A percentile compares a stretch with the other conserved stretches of the same genome.
Evolutionary conservation across 2,797 vertebrate species (phyloP).

Genomic region (Clarias laeviceps): DNA sequence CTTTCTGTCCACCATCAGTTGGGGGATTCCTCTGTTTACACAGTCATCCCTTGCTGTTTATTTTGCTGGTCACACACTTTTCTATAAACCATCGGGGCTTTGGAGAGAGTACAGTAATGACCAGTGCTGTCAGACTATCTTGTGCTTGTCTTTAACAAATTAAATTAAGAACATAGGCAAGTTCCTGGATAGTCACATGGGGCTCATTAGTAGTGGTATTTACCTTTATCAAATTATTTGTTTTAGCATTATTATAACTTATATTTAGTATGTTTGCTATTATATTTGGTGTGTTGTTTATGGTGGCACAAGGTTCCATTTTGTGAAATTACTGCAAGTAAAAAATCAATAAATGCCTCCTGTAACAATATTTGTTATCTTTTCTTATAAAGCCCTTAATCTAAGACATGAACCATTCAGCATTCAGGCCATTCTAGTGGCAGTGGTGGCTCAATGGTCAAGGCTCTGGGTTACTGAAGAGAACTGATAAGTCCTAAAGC

Average conservation of each 20-base stretch:
- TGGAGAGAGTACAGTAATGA: slow-evolving; percentile 57
- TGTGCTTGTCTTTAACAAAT: slow-evolving; percentile 2
- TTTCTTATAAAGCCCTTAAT: not conserved
- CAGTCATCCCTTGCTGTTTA: slow-evolving; percentile 65
- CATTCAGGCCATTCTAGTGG: not conserved
- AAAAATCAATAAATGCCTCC: not conserved
- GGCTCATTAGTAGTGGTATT: not conserved
- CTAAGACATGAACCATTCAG: not conserved
- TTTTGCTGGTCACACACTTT: slow-evolving; percentile 67
- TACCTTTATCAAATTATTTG: not conserved
- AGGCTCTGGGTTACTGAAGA: not conserved
- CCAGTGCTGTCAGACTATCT: slow-evolving; percentile 49
- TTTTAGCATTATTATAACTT: not conserved
- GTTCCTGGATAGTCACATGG: not conserved
- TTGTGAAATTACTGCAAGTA: not conserved
- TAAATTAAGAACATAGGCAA: not conserved
- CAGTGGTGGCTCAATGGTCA: not conserved
- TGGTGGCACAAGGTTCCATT: not conserved
- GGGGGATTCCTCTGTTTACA: slow-evolving; percentile 60
- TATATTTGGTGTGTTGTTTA: not conserved
- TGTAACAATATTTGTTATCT: not conserved
- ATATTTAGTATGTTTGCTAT: too few species aligned
- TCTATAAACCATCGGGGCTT: slow-evolving; percentile 58
- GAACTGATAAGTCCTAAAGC: not conserved
- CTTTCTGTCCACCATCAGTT: slow-evolving; percentile 47